Conservation (phyloP, 92 coral and sea anemone genomes). For the Zoanthus sociatus region DNA sequence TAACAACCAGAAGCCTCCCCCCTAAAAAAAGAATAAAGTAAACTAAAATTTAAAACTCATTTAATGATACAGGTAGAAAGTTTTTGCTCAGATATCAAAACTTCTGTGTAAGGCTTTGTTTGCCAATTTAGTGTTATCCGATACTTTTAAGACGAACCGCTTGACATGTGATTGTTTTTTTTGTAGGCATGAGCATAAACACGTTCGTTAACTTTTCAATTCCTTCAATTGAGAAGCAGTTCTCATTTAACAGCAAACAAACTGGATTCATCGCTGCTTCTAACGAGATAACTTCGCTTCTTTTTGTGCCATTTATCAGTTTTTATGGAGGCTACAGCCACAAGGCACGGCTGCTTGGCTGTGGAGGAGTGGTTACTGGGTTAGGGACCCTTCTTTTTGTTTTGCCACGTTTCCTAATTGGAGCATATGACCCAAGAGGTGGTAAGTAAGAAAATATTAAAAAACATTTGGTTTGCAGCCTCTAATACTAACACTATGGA, state of each 20-base stretch:
- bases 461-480: no score
- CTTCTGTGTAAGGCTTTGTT: no score
- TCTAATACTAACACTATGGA: no score
- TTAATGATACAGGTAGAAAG: no score
- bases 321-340: constrained; percentile 71
- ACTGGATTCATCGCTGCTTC: constrained; percentile 65
- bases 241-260: constrained; percentile 65
- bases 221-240: constrained; percentile 65
- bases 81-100: no score
- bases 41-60: no score
- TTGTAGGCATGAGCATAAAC: constrained; percentile 63
- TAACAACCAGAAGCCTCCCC: no score
- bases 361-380: constrained; percentile 63
- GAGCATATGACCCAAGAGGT: constrained; percentile 45
- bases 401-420: constrained; percentile 63
- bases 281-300: constrained; percentile 64
- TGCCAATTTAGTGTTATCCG: no score
- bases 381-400: constrained; percentile 53
- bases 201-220: constrained; percentile 65
- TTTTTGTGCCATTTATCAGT: constrained; percentile 67
- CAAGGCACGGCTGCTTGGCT: constrained; percentile 70
- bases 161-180: no score
- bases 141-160: no score
- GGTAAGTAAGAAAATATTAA: constrained; percentile 3
- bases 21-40: no score